Conservation (phyloP, 2,888 invertebrate species). For the Iselma pallidipennis region DNA sequence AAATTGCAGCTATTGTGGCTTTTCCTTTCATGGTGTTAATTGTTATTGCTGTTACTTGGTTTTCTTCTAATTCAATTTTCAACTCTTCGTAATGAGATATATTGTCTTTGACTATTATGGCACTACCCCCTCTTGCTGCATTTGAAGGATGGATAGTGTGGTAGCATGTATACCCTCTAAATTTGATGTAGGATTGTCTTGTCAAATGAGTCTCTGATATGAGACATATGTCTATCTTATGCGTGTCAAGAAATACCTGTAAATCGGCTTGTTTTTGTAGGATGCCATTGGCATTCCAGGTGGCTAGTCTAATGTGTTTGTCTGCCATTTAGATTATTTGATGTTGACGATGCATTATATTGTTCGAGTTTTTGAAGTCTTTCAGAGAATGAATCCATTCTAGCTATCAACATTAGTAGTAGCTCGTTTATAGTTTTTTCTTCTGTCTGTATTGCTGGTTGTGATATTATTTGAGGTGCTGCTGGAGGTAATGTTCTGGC, state of each 20-base stretch:
- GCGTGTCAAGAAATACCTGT: slow-evolving; percentile 5
- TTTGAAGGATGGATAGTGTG: slow-evolving; percentile 11
- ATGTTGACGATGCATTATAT: too few relatives aligned
- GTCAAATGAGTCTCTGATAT: slow-evolving; percentile 17
- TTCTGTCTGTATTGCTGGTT: not conserved
- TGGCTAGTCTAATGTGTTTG: not conserved
- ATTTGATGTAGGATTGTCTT: slow-evolving; percentile 3
- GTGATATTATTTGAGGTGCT: not conserved
- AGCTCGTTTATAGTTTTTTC: not conserved
- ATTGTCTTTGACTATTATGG: slow-evolving; percentile 14
- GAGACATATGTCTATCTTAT: slow-evolving; percentile 17
- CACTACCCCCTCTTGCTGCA: slow-evolving; percentile 19
- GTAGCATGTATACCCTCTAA: slow-evolving; percentile 14
- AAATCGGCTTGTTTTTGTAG: slow-evolving; percentile 4
- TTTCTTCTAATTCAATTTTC: not conserved
- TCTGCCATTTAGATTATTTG: too few relatives aligned
- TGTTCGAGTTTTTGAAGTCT: not conserved
- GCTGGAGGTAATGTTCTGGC: not conserved
- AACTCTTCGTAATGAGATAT: slow-evolving; percentile 7
- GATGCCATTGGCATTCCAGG: slow-evolving; percentile 7
- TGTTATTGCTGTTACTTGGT: slow-evolving; percentile 7
- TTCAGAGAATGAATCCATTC: not conserved
- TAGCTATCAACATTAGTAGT: not conserved
- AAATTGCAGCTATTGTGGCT: not conserved
- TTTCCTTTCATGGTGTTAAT: not conserved